These are phyloP conservation scores for Erynnis tages DNA, from an alignment of 2,888 invertebrate species.

Conservation along the genomic window DNA sequence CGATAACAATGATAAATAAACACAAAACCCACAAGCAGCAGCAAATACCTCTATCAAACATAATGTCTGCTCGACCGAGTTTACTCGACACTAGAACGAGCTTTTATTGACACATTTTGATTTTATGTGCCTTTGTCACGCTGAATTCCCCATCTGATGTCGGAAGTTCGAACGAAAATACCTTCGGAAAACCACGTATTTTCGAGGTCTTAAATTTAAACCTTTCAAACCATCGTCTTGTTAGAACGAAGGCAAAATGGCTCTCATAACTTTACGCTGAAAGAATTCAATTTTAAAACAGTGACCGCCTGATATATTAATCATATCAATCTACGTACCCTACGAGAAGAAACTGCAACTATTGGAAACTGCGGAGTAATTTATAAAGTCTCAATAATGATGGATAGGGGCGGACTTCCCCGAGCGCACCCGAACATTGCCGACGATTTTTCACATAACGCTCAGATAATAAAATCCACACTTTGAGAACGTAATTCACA, in stretches of 20 bases:
- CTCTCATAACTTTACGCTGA: slow-evolving; percentile 10
- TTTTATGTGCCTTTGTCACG: slow-evolving; percentile 15
- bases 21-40: background rate
- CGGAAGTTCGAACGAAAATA: slow-evolving; percentile 3
- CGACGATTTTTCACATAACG: slow-evolving; percentile 60
- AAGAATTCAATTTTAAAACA: slow-evolving; percentile 24
- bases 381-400: slow-evolving; percentile 77
- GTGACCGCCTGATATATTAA: slow-evolving; percentile 34
- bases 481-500: slow-evolving; percentile 71
- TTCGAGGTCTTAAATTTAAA: slow-evolving; percentile 7
- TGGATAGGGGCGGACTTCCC: slow-evolving; percentile 54
- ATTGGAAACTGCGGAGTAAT: slow-evolving; percentile 67
- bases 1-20: background rate
- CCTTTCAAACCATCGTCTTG: slow-evolving; percentile 4
- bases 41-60: slow-evolving; percentile 2
- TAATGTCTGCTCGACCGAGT: slow-evolving; percentile 1
- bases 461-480: slow-evolving; percentile 72
- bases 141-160: background rate
- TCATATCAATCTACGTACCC: slow-evolving; percentile 42
- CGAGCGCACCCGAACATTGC: slow-evolving; percentile 41
- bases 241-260: slow-evolving; percentile 5
- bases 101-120: slow-evolving; percentile 15
- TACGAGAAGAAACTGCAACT: slow-evolving; percentile 36
- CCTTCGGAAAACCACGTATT: background rate
- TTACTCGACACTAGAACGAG: slow-evolving; percentile 2